A percentile compares a stretch with the other conserved stretches of the same genome.
phyloP scores from a whole-genome alignment of 2,888 invertebrate genomes.

The Helobdella robusta region DNA sequence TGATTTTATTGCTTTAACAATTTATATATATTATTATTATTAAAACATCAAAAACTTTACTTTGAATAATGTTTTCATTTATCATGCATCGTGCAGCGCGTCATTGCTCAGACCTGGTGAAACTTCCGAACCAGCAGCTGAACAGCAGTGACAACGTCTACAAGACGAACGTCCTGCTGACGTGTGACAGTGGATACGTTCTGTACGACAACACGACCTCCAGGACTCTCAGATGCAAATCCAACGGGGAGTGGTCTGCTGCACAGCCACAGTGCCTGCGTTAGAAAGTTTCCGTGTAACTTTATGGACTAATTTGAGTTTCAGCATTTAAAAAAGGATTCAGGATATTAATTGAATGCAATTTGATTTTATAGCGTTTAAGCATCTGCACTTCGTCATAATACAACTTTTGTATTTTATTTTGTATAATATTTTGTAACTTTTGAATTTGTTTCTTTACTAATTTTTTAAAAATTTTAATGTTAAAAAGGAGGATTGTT shows the following conservation, averaged over 20 bases:
- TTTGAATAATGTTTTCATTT: slow-evolving; percentile 5
- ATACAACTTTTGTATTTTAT: too few relatives aligned
- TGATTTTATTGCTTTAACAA: too few relatives aligned
- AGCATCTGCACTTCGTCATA: not conserved
- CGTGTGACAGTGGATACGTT: slow-evolving; percentile 35
- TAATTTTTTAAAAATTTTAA: too few relatives aligned
- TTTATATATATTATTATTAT: too few relatives aligned
- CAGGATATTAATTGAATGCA: too few relatives aligned
- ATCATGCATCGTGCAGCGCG: too few relatives aligned
- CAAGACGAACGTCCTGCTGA: slow-evolving; percentile 34
- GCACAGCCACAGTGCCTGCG: slow-evolving; percentile 33
- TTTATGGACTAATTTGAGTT: not conserved
- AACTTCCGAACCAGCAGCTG: slow-evolving; percentile 28
- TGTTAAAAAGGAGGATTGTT: too few relatives aligned
- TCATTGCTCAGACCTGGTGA: slow-evolving; percentile 32
- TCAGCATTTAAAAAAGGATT: not conserved
- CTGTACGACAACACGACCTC: slow-evolving; percentile 34
- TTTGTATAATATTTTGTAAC: too few relatives aligned
- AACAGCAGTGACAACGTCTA: slow-evolving; percentile 32
- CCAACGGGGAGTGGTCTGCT: slow-evolving; percentile 34
- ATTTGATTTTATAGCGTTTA: not conserved
- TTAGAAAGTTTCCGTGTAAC: slow-evolving; percentile 26
- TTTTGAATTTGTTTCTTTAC: too few relatives aligned
- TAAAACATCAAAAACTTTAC: too few relatives aligned
- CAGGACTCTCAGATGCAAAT: slow-evolving; percentile 29